These are phyloP conservation scores for Leucosticte australis DNA, from an alignment of 2,113 vertebrate species.

Conservation along the genomic window DNA sequence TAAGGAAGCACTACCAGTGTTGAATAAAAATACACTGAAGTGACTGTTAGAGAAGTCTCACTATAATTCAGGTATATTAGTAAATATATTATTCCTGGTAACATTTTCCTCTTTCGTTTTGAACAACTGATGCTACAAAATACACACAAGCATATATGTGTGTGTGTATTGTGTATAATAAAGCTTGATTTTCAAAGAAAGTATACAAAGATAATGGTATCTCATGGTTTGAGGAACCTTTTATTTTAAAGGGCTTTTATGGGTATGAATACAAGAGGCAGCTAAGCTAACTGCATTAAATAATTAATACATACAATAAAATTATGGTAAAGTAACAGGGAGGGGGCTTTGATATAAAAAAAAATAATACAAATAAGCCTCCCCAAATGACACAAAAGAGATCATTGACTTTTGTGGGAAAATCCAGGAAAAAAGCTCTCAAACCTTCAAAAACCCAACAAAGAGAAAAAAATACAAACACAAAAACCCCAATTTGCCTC, in stretches of 20 bases:
- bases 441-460: background rate
- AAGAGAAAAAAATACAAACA: background rate
- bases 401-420: background rate
- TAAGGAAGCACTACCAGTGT: background rate
- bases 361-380: background rate
- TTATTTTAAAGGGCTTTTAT: background rate
- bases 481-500: background rate
- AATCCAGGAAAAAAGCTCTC: background rate
- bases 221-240: background rate
- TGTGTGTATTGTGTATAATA: rapidly evolving
- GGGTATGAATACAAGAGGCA: background rate
- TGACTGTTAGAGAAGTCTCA: background rate
- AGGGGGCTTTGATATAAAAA: background rate
- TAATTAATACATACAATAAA: background rate
- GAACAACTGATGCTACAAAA: background rate
- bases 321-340: background rate
- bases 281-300: background rate
- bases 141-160: rapidly evolving
- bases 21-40: background rate
- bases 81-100: background rate
- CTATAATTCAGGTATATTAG: background rate
- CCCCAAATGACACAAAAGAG: rapidly evolving
- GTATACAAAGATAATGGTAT: background rate
- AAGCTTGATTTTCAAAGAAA: background rate
- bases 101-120: background rate